Evolutionary conservation across 53 echinoderm and acorn worm species (phyloP).

Genomic region (Paracentrotus lividus): DNA sequence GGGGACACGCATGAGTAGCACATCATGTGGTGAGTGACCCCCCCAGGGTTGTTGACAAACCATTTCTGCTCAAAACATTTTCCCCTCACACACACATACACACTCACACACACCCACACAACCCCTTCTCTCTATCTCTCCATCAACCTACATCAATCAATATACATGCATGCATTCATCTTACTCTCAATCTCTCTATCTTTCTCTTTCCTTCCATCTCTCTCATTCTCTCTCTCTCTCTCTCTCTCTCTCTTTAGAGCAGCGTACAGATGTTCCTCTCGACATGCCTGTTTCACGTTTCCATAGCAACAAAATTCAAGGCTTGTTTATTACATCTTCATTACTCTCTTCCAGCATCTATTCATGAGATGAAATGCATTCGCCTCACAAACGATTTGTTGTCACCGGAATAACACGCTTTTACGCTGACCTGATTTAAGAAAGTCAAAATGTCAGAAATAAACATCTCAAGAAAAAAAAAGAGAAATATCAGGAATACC

Average conservation of each 20-base stretch:
- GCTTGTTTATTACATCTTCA: slow-evolving; percentile 28
- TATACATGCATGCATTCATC: no score
- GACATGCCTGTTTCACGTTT: slow-evolving; percentile 25
- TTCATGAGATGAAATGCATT: slow-evolving; percentile 4
- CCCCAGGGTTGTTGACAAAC: no score
- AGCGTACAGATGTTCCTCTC: slow-evolving; percentile 11
- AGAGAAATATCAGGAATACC: background rate
- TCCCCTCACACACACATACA: no score
- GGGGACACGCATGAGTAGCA: no score
- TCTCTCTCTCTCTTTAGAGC: background rate
- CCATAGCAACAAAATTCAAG: slow-evolving; percentile 36
- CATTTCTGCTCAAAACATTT: no score
- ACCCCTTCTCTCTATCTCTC: background rate
- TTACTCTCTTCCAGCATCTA: slow-evolving; percentile 13
- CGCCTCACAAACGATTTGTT: slow-evolving; percentile 17
- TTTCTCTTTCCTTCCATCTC: background rate
- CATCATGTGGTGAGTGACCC: no score
- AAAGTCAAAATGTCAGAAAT: background rate
- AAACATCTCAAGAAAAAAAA: background rate
- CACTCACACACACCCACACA: no score
- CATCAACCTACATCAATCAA: no score
- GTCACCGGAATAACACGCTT: background rate
- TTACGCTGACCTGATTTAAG: background rate
- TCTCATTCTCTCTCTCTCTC: slow-evolving; percentile 1
- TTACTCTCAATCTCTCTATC: background rate